Percentiles rank a stretch among this genome's conserved stretches.
These are phyloP conservation scores for Archocentrus centrarchus DNA, from an alignment of 2,113 vertebrate species.

Conservation along the genomic window DNA sequence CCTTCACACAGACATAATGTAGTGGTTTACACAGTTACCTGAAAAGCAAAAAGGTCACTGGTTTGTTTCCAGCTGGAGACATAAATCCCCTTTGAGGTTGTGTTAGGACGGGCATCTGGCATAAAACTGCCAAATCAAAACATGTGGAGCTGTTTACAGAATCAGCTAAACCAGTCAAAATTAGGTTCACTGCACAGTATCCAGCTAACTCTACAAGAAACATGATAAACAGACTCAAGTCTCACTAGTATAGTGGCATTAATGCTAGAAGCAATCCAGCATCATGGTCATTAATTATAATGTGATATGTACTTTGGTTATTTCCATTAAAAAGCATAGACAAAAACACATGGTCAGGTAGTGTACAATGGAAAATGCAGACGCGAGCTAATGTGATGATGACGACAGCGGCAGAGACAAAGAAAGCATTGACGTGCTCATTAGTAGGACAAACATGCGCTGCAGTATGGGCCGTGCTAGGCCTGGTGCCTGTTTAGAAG, in stretches of 20 bases:
- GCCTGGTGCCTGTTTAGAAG: neutral
- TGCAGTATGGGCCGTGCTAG: neutral
- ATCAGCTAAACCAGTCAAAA: neutral
- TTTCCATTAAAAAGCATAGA: neutral
- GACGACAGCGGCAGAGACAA: neutral
- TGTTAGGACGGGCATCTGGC: too few species aligned
- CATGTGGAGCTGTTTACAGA: neutral
- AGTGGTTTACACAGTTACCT: too few species aligned
- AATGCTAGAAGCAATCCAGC: neutral
- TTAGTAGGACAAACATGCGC: constrained; percentile 3
- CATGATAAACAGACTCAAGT: accelerated
- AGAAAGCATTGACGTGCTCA: neutral
- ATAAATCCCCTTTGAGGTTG: too few species aligned
- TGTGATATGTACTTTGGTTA: neutral
- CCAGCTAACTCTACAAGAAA: neutral
- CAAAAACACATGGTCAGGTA: neutral
- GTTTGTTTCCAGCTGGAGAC: too few species aligned
- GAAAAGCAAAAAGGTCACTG: too few species aligned
- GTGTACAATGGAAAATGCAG: accelerated
- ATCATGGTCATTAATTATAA: neutral
- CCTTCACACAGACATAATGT: neutral
- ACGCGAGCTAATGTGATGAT: neutral
- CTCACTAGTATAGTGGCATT: neutral
- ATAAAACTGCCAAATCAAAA: too few species aligned
- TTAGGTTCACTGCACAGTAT: neutral